Conservation (phyloP, 2,888 invertebrate species). For the Operophtera brumata region DNA sequence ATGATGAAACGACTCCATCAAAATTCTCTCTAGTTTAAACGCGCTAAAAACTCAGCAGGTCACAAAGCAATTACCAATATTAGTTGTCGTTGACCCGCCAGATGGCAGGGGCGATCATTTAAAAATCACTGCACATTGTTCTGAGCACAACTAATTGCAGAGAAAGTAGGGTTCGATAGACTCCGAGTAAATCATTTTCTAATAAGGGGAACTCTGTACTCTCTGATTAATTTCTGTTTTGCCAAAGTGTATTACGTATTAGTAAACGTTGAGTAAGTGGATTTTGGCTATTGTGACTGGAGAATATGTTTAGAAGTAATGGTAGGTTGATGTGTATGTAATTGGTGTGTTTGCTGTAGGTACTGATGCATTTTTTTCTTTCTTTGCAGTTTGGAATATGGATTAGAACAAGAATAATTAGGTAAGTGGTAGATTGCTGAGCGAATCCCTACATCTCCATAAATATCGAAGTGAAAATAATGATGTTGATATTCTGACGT, state of each 20-base stretch:
- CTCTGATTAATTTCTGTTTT: constrained; percentile 47
- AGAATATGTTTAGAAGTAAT: constrained; percentile 15
- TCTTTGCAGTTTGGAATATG: constrained; percentile 16
- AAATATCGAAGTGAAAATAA: no score
- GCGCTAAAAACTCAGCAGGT: constrained; percentile 19
- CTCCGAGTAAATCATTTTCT: constrained; percentile 74
- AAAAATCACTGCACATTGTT: constrained; percentile 81
- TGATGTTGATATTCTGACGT: no score
- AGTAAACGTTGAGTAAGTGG: constrained; percentile 23
- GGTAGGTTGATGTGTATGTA: constrained; percentile 8
- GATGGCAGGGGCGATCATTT: constrained; percentile 76
- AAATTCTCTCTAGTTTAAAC: constrained; percentile 23
- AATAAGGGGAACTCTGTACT: constrained; percentile 56
- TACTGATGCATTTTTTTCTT: constrained; percentile 7
- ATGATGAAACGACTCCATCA: no score
- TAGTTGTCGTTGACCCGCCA: constrained; percentile 62
- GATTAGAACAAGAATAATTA: constrained; percentile 8
- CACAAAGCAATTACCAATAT: constrained; percentile 70
- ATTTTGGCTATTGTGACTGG: constrained; percentile 23
- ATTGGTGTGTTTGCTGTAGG: constrained; percentile 14
- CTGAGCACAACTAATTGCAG: constrained; percentile 79
- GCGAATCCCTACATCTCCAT: not conserved
- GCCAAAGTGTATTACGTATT: constrained; percentile 27
- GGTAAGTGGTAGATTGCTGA: not conserved
- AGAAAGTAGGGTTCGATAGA: constrained; percentile 76